Evolutionary conservation across 2,888 invertebrate genomes (phyloP).

Genomic region (Papilio protenor): DNA sequence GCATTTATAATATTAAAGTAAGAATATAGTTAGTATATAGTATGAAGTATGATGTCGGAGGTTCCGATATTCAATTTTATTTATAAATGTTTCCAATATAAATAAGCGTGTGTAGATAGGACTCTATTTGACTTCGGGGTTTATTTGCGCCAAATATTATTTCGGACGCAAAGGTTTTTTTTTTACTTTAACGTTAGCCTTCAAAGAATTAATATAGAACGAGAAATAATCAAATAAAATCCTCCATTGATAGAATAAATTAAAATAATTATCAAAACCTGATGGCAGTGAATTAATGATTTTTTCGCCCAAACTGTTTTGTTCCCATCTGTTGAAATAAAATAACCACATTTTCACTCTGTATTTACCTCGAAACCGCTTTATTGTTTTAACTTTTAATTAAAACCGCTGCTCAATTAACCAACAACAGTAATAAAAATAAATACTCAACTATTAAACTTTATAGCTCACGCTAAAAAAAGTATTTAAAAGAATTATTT

Average conservation of each 20-base stretch:
- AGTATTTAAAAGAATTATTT: neutral
- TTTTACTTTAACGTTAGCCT: neutral
- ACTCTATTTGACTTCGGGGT: neutral
- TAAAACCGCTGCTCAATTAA: constrained; percentile 9
- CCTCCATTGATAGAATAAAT: neutral
- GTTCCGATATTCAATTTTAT: neutral
- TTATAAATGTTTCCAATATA: neutral
- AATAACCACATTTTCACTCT: neutral
- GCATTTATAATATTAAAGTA: too few relatives aligned
- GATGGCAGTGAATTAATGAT: neutral
- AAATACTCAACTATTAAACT: neutral
- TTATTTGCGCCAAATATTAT: constrained; percentile 18
- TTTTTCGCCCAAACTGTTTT: neutral
- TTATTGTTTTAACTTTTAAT: constrained; percentile 7
- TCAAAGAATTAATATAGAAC: neutral
- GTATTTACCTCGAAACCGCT: neutral
- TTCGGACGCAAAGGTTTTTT: neutral
- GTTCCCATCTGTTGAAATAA: neutral
- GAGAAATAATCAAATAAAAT: neutral
- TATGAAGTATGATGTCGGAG: neutral
- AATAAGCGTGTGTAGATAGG: constrained; percentile 12
- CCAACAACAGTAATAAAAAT: constrained; percentile 2
- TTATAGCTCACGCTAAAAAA: neutral
- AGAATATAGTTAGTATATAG: too few relatives aligned
- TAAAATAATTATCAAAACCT: neutral